phyloP scores from a whole-genome alignment of 2,888 invertebrate species.

The Andricus quercusramuli region DNA sequence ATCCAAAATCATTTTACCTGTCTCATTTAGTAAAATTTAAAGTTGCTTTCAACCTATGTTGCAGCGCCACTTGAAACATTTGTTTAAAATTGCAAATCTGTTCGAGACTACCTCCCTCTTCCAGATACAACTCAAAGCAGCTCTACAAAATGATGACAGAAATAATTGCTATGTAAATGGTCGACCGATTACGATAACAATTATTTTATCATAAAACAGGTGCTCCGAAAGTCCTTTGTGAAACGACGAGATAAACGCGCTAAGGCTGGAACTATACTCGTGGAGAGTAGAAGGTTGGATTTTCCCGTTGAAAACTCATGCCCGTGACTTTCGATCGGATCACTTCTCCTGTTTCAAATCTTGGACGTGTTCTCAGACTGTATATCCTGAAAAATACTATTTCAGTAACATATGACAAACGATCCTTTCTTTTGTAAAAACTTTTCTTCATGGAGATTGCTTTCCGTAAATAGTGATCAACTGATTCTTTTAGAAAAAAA shows the following conservation, averaged over 20 bases:
- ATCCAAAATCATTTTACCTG: too few relatives aligned
- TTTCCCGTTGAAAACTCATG: not conserved
- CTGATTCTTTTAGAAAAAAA: not conserved
- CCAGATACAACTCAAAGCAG: not conserved
- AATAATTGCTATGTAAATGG: not conserved
- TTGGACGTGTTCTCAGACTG: not conserved
- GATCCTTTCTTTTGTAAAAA: not conserved
- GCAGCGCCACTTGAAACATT: too few relatives aligned
- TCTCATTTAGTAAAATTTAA: too few relatives aligned
- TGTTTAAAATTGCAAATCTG: not conserved
- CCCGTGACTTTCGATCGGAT: not conserved
- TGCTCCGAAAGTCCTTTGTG: not conserved
- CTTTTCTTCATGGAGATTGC: not conserved
- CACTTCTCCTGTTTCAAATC: not conserved
- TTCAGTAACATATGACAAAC: not conserved
- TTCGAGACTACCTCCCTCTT: not conserved
- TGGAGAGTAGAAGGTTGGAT: constrained; percentile 28
- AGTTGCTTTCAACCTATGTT: too few relatives aligned
- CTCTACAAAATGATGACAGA: not conserved
- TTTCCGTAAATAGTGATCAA: not conserved
- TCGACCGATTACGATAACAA: not conserved
- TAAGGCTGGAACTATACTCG: not conserved
- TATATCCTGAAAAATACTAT: not conserved
- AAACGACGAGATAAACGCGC: constrained; percentile 5
- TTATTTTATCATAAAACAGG: not conserved